Percentiles rank a stretch among this genome's conserved stretches.
These are phyloP conservation scores for Gymnodraco acuticeps DNA, from an alignment of 2,797 vertebrate genomes.

Conservation along the genomic window DNA sequence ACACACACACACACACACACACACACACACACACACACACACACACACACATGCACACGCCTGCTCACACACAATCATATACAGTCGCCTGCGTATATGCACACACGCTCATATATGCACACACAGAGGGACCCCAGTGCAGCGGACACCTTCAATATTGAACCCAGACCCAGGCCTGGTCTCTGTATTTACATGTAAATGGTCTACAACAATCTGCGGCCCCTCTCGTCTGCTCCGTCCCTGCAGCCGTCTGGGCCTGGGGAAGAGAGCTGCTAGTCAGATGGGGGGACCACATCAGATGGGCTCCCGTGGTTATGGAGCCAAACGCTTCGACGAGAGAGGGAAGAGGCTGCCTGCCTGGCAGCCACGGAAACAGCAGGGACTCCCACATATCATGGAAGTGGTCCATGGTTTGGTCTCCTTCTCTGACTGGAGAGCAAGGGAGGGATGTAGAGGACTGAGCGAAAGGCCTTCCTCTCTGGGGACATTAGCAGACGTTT, in stretches of 20 bases:
- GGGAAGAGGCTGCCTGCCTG: slow-evolving; percentile 81
- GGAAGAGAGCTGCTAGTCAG: slow-evolving; percentile 80
- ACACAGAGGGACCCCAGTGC: slow-evolving; percentile 81
- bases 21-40: slow-evolving; percentile 60
- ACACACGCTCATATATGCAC: slow-evolving; percentile 71
- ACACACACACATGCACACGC: slow-evolving; percentile 57
- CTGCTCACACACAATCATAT: slow-evolving; percentile 59
- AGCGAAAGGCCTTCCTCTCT: slow-evolving; percentile 40
- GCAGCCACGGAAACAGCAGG: slow-evolving; percentile 85
- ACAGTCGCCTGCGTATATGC: slow-evolving; percentile 45
- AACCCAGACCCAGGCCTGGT: slow-evolving; percentile 83
- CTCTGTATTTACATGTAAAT: slow-evolving; percentile 90
- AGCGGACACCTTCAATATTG: slow-evolving; percentile 87
- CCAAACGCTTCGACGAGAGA: slow-evolving; percentile 75
- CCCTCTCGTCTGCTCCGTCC: slow-evolving; percentile 75
- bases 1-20: slow-evolving; percentile 54
- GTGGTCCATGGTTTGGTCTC: slow-evolving; percentile 76
- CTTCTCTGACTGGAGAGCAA: slow-evolving; percentile 66
- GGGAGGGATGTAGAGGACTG: slow-evolving; percentile 51
- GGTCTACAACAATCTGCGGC: slow-evolving; percentile 89
- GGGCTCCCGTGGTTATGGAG: slow-evolving; percentile 78
- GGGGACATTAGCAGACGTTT: slow-evolving; percentile 36
- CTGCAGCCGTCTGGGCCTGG: slow-evolving; percentile 79
- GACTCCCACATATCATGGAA: slow-evolving; percentile 84
- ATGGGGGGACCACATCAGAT: slow-evolving; percentile 85